These are phyloP conservation scores for Chaetura pelagica DNA, from an alignment of 2,113 vertebrate species.

Conservation along the genomic window DNA sequence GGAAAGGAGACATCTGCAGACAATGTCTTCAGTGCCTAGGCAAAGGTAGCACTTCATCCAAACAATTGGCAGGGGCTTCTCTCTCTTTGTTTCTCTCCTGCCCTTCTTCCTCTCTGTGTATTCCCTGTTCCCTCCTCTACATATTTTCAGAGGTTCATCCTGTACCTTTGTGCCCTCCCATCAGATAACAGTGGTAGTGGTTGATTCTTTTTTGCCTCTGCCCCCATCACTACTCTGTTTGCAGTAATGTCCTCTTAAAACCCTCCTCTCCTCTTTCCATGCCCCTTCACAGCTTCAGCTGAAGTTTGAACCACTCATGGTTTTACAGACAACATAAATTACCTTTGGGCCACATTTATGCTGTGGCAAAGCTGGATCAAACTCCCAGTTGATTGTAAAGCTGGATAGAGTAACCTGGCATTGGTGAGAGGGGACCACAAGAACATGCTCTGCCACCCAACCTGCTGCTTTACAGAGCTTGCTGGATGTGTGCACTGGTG, in stretches of 20 bases:
- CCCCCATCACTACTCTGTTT: background rate
- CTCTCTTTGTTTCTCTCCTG: slow-evolving; percentile 18
- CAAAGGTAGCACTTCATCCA: slow-evolving; percentile 21
- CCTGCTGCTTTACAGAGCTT: background rate
- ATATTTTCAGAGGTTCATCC: background rate
- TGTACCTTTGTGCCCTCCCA: background rate
- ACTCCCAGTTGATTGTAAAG: background rate
- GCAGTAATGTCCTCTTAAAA: background rate
- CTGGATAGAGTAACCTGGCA: background rate
- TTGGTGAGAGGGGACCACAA: rapidly evolving
- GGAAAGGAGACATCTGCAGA: slow-evolving; percentile 19
- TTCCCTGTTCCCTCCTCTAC: background rate
- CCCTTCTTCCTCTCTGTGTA: slow-evolving; percentile 11
- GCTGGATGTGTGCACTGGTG: background rate
- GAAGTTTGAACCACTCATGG: background rate
- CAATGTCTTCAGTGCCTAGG: slow-evolving; percentile 33
- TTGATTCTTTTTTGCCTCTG: background rate
- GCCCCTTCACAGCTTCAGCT: background rate
- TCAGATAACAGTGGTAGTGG: background rate
- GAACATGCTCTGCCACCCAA: background rate
- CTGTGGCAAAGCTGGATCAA: background rate
- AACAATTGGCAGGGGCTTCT: slow-evolving; percentile 25
- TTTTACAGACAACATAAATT: background rate
- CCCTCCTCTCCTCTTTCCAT: background rate
- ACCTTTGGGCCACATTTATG: background rate